phyloP scores from a whole-genome alignment of 2,888 invertebrate genomes.

The Cantharis rustica region DNA sequence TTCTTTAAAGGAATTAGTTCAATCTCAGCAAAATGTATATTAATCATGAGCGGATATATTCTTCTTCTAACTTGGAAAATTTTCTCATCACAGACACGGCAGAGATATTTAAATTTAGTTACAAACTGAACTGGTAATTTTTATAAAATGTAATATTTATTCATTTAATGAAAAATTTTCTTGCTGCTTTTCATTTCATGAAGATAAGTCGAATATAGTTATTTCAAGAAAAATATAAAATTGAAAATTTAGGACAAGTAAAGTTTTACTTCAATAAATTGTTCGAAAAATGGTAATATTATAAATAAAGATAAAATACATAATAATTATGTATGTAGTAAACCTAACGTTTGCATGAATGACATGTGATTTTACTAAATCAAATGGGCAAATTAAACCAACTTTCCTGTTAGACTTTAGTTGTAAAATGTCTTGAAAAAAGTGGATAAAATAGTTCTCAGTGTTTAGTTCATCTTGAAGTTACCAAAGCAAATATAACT shows the following conservation, averaged over 20 bases:
- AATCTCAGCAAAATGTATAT: constrained; percentile 11
- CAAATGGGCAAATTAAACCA: too few relatives aligned
- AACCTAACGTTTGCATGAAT: too few relatives aligned
- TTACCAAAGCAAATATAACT: neutral
- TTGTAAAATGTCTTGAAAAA: too few relatives aligned
- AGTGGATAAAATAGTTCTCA: too few relatives aligned
- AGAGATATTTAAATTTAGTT: neutral
- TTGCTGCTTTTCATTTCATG: neutral
- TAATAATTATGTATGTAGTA: too few relatives aligned
- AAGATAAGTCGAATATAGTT: neutral
- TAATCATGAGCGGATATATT: constrained; percentile 7
- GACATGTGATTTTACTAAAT: too few relatives aligned
- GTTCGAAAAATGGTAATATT: neutral
- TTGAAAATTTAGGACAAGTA: neutral
- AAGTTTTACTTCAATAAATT: neutral
- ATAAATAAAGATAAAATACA: neutral
- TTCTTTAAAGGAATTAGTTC: constrained; percentile 13
- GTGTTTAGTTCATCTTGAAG: neutral
- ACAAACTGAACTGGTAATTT: neutral
- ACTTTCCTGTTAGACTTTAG: too few relatives aligned
- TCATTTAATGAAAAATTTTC: neutral
- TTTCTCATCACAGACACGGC: neutral
- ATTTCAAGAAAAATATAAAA: neutral
- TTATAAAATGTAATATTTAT: neutral
- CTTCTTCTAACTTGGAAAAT: neutral